Conservation (phyloP, 2,113 vertebrate genomes). For the Danio rerio region DNA sequence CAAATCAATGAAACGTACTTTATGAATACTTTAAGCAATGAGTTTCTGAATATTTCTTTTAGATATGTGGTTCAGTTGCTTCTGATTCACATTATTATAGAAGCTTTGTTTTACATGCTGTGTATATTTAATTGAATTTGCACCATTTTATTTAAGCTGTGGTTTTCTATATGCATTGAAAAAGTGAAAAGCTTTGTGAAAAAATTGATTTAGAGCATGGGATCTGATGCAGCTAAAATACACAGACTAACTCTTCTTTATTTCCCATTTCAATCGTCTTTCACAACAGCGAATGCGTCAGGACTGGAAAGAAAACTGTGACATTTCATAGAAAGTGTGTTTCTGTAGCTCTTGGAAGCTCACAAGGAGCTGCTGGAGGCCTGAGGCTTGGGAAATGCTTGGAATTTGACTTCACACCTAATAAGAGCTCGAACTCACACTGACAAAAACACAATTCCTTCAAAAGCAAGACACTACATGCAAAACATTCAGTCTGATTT, state of each 20-base stretch:
- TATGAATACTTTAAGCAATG: too few species aligned
- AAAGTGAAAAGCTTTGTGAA: not conserved
- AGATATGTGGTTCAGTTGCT: too few species aligned
- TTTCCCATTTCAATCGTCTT: not conserved
- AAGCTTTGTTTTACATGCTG: too few species aligned
- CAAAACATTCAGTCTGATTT: not conserved
- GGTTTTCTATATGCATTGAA: not conserved
- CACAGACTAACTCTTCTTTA: too few species aligned
- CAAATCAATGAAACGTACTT: too few species aligned
- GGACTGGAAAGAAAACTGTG: not conserved
- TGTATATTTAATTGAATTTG: too few species aligned
- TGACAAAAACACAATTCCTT: constrained; percentile 41
- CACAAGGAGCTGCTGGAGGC: constrained; percentile 17
- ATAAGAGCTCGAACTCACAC: constrained; percentile 17
- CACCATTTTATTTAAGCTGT: not conserved
- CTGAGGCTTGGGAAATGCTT: constrained; percentile 29
- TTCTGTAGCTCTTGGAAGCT: constrained; percentile 37
- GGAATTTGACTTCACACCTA: constrained; percentile 42
- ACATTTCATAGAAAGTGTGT: not conserved
- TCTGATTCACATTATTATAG: too few species aligned
- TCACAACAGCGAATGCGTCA: not conserved
- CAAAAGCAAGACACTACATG: not conserved
- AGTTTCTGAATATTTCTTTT: too few species aligned
- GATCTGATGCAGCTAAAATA: not conserved
- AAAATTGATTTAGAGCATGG: too few species aligned